Percentiles rank a stretch among this genome's conserved stretches.
These are phyloP conservation scores for Meloe dianella DNA, from an alignment of 2,888 invertebrate species.

Conservation along the genomic window DNA sequence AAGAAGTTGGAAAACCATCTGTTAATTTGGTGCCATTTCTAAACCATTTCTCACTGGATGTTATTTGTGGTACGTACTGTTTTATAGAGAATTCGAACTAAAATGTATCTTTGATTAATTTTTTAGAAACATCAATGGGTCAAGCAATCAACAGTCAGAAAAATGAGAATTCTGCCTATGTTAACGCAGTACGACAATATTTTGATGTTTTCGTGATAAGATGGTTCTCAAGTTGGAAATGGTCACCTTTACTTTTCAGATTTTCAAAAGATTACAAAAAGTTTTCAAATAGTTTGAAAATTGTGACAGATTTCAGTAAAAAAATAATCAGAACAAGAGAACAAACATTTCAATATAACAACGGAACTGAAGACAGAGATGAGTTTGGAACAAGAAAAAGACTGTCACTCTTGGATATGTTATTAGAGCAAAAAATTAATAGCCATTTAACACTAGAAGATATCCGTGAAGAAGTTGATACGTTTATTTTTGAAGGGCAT, in stretches of 20 bases:
- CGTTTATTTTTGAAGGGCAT: constrained; percentile 62
- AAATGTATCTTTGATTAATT: constrained; percentile 21
- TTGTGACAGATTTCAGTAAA: constrained; percentile 63
- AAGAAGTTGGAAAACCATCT: constrained; percentile 19
- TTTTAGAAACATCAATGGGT: constrained; percentile 66
- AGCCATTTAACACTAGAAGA: constrained; percentile 57
- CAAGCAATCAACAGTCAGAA: constrained; percentile 54
- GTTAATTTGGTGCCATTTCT: constrained; percentile 27
- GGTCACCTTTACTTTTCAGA: constrained; percentile 4
- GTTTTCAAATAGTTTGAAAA: constrained; percentile 27
- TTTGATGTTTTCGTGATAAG: constrained; percentile 11
- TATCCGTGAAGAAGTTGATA: constrained; percentile 63
- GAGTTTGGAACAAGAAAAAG: constrained; percentile 3
- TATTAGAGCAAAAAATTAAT: constrained; percentile 59
- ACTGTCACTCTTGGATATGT: constrained; percentile 27
- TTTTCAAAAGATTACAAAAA: neutral
- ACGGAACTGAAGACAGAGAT: neutral
- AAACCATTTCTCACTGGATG: constrained; percentile 26
- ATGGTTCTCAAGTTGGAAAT: constrained; percentile 16
- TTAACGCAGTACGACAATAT: constrained; percentile 49
- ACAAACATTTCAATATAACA: constrained; percentile 18
- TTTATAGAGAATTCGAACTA: no score
- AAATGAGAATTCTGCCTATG: constrained; percentile 56
- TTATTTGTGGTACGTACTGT: constrained; percentile 33
- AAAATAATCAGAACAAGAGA: constrained; percentile 61